Conservation (phyloP, 2,888 invertebrate species). For the Osedax frankpressi region DNA sequence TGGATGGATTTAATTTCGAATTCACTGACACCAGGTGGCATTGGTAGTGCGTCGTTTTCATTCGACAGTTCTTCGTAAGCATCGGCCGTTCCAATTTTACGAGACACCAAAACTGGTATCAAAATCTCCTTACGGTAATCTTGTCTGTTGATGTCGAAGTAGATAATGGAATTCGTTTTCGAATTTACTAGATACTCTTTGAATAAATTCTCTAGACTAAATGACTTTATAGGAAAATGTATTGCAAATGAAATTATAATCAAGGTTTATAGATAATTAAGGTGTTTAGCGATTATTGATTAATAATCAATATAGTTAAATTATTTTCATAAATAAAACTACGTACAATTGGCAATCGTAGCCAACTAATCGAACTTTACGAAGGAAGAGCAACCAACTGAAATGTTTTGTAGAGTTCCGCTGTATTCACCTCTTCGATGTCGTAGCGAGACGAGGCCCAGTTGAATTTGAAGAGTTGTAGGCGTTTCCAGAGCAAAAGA, state of each 20-base stretch:
- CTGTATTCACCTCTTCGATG: constrained; percentile 35
- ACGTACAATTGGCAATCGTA: too few relatives aligned
- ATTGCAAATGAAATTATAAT: too few relatives aligned
- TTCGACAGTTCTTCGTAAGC: constrained; percentile 40
- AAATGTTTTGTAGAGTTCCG: constrained; percentile 28
- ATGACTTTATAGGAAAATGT: too few relatives aligned
- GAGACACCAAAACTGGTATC: constrained; percentile 39
- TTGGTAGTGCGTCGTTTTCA: constrained; percentile 37
- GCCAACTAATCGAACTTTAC: too few relatives aligned
- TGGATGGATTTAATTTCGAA: constrained; percentile 41
- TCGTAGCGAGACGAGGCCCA: constrained; percentile 39
- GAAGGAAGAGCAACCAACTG: not conserved
- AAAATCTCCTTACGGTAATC: constrained; percentile 41
- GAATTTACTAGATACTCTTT: too few relatives aligned
- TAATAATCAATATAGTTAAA: too few relatives aligned
- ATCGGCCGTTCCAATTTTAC: constrained; percentile 39
- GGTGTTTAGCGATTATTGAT: too few relatives aligned
- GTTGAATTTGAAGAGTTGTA: constrained; percentile 39
- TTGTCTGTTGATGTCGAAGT: constrained; percentile 30
- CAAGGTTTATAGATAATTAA: too few relatives aligned
- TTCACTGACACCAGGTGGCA: constrained; percentile 42
- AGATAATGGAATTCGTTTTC: not conserved
- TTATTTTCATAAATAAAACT: too few relatives aligned
- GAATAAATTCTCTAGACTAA: too few relatives aligned
- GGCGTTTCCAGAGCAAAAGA: constrained; percentile 42